phyloP scores from a whole-genome alignment of 2,888 invertebrate species.

The Tanypteryx hageni region DNA sequence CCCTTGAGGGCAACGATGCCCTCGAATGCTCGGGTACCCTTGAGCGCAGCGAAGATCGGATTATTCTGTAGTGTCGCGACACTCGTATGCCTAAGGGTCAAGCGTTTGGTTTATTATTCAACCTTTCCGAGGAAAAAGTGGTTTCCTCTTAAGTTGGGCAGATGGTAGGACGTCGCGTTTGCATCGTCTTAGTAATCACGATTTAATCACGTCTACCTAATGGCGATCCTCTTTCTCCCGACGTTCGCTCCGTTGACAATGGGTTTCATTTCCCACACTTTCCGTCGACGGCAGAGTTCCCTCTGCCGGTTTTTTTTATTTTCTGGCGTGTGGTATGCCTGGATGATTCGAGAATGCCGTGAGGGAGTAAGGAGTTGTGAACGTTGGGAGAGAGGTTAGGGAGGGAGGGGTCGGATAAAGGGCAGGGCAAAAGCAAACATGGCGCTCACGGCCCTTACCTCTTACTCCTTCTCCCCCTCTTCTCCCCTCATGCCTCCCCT shows the following conservation, averaged over 20 bases:
- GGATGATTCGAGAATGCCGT: constrained; percentile 59
- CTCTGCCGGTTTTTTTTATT: neutral
- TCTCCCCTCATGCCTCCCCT: neutral
- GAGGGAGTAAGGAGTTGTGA: constrained; percentile 40
- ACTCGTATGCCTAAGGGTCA: neutral
- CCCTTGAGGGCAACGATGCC: constrained; percentile 10
- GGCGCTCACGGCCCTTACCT: constrained; percentile 56
- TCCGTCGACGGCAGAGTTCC: neutral
- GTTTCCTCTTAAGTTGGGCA: no score
- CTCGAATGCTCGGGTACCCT: neutral
- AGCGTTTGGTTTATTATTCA: neutral
- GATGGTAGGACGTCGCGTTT: neutral
- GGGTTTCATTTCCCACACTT: neutral
- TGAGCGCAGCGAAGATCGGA: neutral
- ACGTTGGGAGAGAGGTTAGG: constrained; percentile 3
- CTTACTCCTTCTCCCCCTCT: neutral
- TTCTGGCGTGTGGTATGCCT: constrained; percentile 61
- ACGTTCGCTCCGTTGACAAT: neutral
- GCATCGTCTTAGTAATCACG: neutral
- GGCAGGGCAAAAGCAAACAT: constrained; percentile 63
- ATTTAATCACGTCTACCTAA: neutral
- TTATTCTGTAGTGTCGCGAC: neutral
- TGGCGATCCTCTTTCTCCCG: neutral
- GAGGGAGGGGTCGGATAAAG: constrained; percentile 13
- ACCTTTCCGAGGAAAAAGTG: no score